phyloP scores from a whole-genome alignment of 1,140 invertebrate genomes.

The Diuraphis noxia region DNA sequence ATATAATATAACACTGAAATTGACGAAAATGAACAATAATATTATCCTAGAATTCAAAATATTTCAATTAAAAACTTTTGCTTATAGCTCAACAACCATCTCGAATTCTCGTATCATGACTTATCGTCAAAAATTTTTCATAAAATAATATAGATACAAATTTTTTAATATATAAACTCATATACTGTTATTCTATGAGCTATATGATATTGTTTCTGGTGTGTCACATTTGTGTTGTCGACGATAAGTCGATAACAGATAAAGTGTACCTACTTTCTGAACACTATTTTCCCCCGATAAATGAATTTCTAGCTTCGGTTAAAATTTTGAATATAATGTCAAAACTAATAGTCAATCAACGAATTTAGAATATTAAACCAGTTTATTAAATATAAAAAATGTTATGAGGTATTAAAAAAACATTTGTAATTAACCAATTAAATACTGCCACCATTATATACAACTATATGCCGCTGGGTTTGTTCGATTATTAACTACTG shows the following conservation, averaged over 20 bases:
- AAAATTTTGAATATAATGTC: neutral
- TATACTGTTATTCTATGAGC: neutral
- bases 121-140: neutral
- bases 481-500: neutral
- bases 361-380: neutral
- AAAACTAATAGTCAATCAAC: neutral
- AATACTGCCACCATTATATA: neutral
- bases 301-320: neutral
- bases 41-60: neutral
- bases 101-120: neutral
- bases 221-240: neutral
- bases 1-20: neutral
- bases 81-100: neutral
- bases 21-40: neutral
- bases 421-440: neutral
- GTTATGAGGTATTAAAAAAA: neutral
- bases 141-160: neutral
- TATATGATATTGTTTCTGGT: no score
- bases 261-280: neutral
- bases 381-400: neutral
- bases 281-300: neutral
- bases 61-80: neutral
- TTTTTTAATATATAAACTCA: neutral
- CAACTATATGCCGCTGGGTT: neutral
- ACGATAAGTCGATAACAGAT: neutral